Percentiles rank a stretch among this genome's conserved stretches.
These are phyloP conservation scores for Anabas testudineus DNA, from an alignment of 2,797 vertebrate genomes.

Conservation along the genomic window DNA sequence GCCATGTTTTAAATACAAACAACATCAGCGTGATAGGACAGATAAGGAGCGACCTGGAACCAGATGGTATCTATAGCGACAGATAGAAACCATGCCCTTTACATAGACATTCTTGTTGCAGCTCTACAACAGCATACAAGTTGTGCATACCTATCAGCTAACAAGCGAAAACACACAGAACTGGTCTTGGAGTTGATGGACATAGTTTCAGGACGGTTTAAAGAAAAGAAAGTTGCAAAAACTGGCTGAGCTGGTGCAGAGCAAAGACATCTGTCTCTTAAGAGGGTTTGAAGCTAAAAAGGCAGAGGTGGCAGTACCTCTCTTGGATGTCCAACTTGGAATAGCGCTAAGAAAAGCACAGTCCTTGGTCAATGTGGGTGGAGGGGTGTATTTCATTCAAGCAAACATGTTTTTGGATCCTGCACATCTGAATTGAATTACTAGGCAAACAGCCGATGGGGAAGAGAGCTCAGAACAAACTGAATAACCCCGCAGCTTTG, in stretches of 20 bases:
- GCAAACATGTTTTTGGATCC: conserved; percentile 88
- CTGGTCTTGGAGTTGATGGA: conserved; percentile 40
- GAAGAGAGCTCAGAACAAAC: conserved; percentile 85
- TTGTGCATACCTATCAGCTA: conserved; percentile 32
- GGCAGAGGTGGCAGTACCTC: conserved; percentile 82
- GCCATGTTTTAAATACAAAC: conserved; percentile 81
- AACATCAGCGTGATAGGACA: conserved; percentile 67
- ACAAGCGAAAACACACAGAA: conserved; percentile 52
- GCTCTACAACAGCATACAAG: no score
- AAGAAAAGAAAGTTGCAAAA: conserved; percentile 50
- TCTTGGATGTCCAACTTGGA: conserved; percentile 82
- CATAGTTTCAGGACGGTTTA: conserved; percentile 61
- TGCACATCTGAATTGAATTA: conserved; percentile 88
- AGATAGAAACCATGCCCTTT: conserved; percentile 56
- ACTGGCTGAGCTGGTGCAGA: conserved; percentile 65
- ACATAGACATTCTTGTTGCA: conserved; percentile 59
- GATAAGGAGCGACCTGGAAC: conserved; percentile 71
- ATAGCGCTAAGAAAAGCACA: conserved; percentile 84
- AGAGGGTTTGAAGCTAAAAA: conserved; percentile 74
- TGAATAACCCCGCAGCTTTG: conserved; percentile 84
- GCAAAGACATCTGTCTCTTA: conserved; percentile 75
- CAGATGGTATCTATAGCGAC: conserved; percentile 68
- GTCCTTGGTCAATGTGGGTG: conserved; percentile 82
- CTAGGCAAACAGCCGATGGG: conserved; percentile 87
- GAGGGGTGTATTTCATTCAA: conserved; percentile 86